A percentile compares a stretch with the other conserved stretches of the same genome.
Evolutionary conservation across 2,113 vertebrate genomes (phyloP).

Genomic region (Equus quagga): DNA sequence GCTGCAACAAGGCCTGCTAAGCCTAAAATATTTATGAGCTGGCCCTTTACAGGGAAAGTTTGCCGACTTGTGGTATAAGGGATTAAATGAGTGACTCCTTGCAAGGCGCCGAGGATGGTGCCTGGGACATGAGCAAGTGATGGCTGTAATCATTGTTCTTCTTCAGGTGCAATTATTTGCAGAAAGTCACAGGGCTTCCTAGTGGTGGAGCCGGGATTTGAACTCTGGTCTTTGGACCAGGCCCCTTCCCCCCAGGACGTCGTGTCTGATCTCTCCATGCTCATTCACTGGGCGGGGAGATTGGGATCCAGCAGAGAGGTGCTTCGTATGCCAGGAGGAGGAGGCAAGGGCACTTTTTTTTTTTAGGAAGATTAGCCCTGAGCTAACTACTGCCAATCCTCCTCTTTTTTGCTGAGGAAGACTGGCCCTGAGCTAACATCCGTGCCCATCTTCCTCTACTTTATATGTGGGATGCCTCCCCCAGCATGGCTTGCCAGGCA

Average conservation of each 20-base stretch:
- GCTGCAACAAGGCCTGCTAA: neutral
- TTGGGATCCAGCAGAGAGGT: neutral
- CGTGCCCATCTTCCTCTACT: too few relatives aligned
- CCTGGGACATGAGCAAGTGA: neutral
- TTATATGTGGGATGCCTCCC: too few relatives aligned
- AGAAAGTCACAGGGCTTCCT: neutral
- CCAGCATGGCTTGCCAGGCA: too few relatives aligned
- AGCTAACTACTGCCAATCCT: too few relatives aligned
- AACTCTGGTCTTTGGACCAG: neutral
- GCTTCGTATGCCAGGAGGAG: neutral
- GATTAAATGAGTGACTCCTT: neutral
- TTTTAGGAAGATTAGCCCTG: too few relatives aligned
- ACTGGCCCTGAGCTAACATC: too few relatives aligned
- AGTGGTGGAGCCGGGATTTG: neutral
- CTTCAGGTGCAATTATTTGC: neutral
- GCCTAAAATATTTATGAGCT: neutral
- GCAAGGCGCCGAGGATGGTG: neutral
- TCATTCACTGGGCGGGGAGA: neutral
- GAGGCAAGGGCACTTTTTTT: too few relatives aligned
- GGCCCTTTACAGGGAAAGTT: neutral
- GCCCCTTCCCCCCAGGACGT: rapidly evolving
- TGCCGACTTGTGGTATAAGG: neutral
- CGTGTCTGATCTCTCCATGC: rapidly evolving
- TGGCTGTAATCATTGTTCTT: neutral
- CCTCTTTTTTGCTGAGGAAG: too few relatives aligned